Evolutionary conservation across 2,888 invertebrate species (phyloP).

Genomic region (Congeria kusceri): DNA sequence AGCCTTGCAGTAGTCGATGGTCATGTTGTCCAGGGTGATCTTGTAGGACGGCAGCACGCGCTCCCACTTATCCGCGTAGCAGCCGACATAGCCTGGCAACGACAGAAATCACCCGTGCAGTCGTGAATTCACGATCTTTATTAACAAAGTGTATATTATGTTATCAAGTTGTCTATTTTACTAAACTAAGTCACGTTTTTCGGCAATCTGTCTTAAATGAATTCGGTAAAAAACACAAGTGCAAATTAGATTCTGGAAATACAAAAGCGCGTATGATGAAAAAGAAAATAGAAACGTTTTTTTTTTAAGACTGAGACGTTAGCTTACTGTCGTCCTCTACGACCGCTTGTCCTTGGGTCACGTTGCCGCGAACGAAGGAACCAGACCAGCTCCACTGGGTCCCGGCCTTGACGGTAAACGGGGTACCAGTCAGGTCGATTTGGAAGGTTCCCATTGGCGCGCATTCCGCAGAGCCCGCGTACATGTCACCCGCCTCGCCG

Average conservation of each 20-base stretch:
- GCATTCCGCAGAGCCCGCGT: conserved; percentile 58
- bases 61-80: conserved; percentile 57
- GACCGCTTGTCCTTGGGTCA: conserved; percentile 45
- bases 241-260: too few relatives aligned
- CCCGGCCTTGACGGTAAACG: conserved; percentile 61
- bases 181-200: too few relatives aligned
- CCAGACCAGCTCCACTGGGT: conserved; percentile 72
- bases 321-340: conserved; percentile 66
- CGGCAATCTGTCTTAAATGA: too few relatives aligned
- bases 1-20: conserved; percentile 58
- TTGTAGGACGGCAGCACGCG: conserved; percentile 45
- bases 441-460: conserved; percentile 67
- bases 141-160: too few relatives aligned
- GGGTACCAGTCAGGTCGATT: conserved; percentile 72
- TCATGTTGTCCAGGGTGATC: conserved; percentile 33
- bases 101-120: too few relatives aligned
- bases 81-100: conserved; percentile 66
- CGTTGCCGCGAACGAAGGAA: conserved; percentile 47
- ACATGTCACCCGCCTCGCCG: conserved; percentile 74
- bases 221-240: background rate
- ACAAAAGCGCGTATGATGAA: too few relatives aligned
- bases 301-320: background rate
- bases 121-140: too few relatives aligned
- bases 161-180: too few relatives aligned
- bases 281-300: background rate